phyloP scores from a whole-genome alignment of 2,888 invertebrate genomes.

The Lasioglossum villosulum region DNA sequence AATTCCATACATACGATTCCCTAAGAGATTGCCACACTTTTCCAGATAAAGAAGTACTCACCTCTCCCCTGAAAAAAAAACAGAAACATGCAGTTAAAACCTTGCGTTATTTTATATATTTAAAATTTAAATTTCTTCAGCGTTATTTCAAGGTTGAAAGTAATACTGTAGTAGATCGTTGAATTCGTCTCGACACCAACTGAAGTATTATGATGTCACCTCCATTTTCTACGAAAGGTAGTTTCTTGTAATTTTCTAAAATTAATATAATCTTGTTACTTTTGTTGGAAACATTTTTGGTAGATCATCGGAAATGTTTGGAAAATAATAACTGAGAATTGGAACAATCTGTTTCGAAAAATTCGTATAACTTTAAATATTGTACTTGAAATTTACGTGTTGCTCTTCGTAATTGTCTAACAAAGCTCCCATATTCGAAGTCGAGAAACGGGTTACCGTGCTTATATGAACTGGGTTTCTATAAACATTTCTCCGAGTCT shows the following conservation, averaged over 20 bases:
- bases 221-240: background rate
- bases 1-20: background rate
- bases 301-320: background rate
- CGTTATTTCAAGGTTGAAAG: too few relatives aligned
- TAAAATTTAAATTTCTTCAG: too few relatives aligned
- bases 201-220: background rate
- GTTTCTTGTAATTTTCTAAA: too few relatives aligned
- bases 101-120: background rate
- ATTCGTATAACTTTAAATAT: background rate
- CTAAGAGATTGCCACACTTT: background rate
- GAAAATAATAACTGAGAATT: background rate
- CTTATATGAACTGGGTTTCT: too few relatives aligned
- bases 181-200: too few relatives aligned
- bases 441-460: too few relatives aligned
- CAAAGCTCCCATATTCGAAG: too few relatives aligned
- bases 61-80: too few relatives aligned
- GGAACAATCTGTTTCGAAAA: background rate
- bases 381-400: background rate
- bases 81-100: too few relatives aligned
- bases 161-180: too few relatives aligned
- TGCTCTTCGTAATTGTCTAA: background rate
- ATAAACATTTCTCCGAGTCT: background rate
- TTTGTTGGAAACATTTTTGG: background rate
- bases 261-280: background rate
- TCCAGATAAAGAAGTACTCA: background rate